Evolutionary conservation across 2,888 invertebrate species (phyloP).

Genomic region (Chymomyza fuscimana): DNA sequence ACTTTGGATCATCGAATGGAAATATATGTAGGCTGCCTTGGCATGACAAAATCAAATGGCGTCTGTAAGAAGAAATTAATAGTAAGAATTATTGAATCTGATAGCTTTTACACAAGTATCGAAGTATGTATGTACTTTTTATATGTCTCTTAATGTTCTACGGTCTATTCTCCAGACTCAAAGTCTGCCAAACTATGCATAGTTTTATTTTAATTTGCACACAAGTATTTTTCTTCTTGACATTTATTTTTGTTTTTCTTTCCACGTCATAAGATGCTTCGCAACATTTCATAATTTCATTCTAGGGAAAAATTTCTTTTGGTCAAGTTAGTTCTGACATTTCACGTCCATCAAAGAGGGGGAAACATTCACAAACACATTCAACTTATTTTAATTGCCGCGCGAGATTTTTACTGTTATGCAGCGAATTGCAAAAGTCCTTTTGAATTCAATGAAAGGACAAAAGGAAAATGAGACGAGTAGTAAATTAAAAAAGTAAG

Average conservation of each 20-base stretch:
- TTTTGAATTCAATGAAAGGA: slow-evolving; percentile 54
- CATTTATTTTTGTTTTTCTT: slow-evolving; percentile 31
- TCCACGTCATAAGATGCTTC: slow-evolving; percentile 44
- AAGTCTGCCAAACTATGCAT: not conserved
- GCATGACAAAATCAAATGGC: slow-evolving; percentile 95
- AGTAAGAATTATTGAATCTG: not conserved
- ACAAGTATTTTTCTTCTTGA: slow-evolving; percentile 2
- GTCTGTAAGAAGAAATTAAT: slow-evolving; percentile 80
- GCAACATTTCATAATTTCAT: slow-evolving; percentile 41
- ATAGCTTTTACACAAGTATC: not conserved
- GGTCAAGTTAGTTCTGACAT: not conserved
- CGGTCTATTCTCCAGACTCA: not conserved
- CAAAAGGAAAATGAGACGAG: slow-evolving; percentile 13
- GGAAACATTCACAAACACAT: slow-evolving; percentile 31
- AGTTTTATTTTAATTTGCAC: slow-evolving; percentile 2
- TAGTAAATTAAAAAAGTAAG: not conserved
- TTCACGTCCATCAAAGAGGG: not conserved
- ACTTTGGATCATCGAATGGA: slow-evolving; percentile 96
- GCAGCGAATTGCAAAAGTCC: slow-evolving; percentile 64
- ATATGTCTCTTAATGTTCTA: not conserved
- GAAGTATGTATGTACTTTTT: not conserved
- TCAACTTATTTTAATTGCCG: slow-evolving; percentile 63
- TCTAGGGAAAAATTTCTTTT: slow-evolving; percentile 2
- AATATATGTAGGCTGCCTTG: slow-evolving; percentile 96
- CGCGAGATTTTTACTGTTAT: slow-evolving; percentile 60